Evolutionary conservation across 2,797 vertebrate genomes (phyloP).

Genomic region (Xiphophorus birchmanni): DNA sequence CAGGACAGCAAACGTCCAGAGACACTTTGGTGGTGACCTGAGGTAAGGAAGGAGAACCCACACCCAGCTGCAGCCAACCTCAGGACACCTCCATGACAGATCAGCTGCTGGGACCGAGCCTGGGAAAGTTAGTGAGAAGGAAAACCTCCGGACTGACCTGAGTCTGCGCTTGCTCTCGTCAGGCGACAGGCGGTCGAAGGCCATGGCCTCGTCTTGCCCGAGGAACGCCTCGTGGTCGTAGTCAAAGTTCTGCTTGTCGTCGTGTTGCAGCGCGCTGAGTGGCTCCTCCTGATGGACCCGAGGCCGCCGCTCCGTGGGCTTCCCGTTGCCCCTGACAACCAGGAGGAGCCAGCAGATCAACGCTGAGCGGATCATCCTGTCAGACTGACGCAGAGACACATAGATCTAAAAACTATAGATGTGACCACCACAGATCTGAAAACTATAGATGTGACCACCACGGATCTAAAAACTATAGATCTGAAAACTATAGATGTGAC

Average conservation of each 20-base stretch:
- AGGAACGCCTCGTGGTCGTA: conserved; percentile 95
- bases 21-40: no score
- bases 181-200: conserved; percentile 87
- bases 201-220: conserved; percentile 88
- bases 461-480: neutral
- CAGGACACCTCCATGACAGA: neutral
- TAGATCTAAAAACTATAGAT: neutral
- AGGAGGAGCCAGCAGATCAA: conserved; percentile 82
- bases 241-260: conserved; percentile 86
- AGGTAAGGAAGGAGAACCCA: no score
- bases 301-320: conserved; percentile 91
- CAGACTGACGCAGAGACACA: conserved; percentile 76
- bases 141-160: conserved; percentile 75
- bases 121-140: neutral
- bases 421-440: neutral
- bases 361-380: conserved; percentile 82
- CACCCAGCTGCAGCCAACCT: no score
- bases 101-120: neutral
- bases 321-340: conserved; percentile 79
- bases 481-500: neutral
- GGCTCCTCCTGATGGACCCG: conserved; percentile 85
- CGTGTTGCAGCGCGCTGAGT: conserved; percentile 85
- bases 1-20: no score
- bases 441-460: neutral
- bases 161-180: conserved; percentile 93